A percentile compares a stretch with the other conserved stretches of the same genome.
These are phyloP conservation scores for Hystrix cristata DNA, from an alignment of 2,113 vertebrate genomes.

Conservation along the genomic window DNA sequence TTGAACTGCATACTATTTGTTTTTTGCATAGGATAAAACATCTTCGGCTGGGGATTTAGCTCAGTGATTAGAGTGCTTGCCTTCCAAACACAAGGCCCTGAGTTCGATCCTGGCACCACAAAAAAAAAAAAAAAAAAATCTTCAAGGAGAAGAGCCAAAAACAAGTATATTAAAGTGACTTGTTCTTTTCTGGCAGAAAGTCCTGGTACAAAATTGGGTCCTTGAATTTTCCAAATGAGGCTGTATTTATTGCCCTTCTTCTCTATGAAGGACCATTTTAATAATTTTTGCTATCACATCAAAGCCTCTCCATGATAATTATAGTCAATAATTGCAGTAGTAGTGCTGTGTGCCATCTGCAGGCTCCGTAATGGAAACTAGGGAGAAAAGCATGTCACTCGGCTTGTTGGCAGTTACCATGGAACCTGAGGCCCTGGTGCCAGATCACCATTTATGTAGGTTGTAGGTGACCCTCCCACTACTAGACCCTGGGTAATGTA, in stretches of 20 bases:
- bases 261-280: conserved; percentile 71
- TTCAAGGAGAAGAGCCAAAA: conserved; percentile 45
- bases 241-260: conserved; percentile 68
- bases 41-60: not conserved
- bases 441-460: not conserved
- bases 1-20: conserved; percentile 20
- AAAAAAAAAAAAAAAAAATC: conserved; percentile 28
- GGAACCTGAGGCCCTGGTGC: conserved; percentile 10
- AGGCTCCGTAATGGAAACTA: conserved; percentile 68
- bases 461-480: not conserved
- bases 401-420: conserved; percentile 6
- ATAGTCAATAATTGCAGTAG: conserved; percentile 74
- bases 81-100: too few species aligned
- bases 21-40: conserved; percentile 63
- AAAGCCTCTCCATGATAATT: conserved; percentile 80
- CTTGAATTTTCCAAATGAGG: conserved; percentile 76
- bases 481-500: not conserved
- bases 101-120: too few species aligned
- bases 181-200: conserved; percentile 66
- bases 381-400: conserved; percentile 43
- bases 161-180: conserved; percentile 61
- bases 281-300: conserved; percentile 82
- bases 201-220: conserved; percentile 70
- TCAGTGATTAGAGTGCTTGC: too few species aligned
- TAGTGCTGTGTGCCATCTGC: conserved; percentile 74